phyloP scores from a whole-genome alignment of 2,113 vertebrate species.

The Platysternon megacephalum region DNA sequence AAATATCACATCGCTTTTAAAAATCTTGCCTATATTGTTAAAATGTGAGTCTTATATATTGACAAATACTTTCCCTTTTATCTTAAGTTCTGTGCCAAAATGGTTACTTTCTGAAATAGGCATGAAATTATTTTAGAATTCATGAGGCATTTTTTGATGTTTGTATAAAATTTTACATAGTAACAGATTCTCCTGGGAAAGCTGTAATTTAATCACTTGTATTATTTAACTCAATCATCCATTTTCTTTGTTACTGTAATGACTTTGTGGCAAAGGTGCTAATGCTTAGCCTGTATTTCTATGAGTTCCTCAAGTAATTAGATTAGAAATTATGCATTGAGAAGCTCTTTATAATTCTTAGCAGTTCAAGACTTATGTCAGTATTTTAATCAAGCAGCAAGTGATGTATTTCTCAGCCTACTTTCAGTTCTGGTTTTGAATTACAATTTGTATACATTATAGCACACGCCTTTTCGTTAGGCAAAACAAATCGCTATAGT shows the following conservation, averaged over 20 bases:
- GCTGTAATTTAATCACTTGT: slow-evolving; percentile 41
- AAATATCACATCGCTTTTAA: background rate
- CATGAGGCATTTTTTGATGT: background rate
- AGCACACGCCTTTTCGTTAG: slow-evolving; percentile 34
- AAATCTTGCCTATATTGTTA: background rate
- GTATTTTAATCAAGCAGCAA: slow-evolving; percentile 66
- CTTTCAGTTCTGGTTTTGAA: slow-evolving; percentile 35
- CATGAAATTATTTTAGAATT: background rate
- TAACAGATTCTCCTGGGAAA: slow-evolving; percentile 3
- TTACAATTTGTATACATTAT: slow-evolving; percentile 23
- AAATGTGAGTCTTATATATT: background rate
- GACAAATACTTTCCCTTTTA: background rate
- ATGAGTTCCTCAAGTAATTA: slow-evolving; percentile 66
- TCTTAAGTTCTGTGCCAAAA: background rate
- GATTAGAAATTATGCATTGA: slow-evolving; percentile 57
- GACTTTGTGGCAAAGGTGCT: slow-evolving; percentile 53
- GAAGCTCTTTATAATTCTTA: slow-evolving; percentile 63
- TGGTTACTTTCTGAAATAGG: background rate
- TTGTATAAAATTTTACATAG: background rate
- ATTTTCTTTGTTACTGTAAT: slow-evolving; percentile 34
- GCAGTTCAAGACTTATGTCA: slow-evolving; percentile 44
- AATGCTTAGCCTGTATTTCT: slow-evolving; percentile 39
- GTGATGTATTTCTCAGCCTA: slow-evolving; percentile 45
- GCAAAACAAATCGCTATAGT: slow-evolving; percentile 28
- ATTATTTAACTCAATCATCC: slow-evolving; percentile 49